A percentile compares a stretch with the other conserved stretches of the same genome.
phyloP scores from a whole-genome alignment of 2,797 vertebrate genomes.

The Myiotriccus ornatus region DNA sequence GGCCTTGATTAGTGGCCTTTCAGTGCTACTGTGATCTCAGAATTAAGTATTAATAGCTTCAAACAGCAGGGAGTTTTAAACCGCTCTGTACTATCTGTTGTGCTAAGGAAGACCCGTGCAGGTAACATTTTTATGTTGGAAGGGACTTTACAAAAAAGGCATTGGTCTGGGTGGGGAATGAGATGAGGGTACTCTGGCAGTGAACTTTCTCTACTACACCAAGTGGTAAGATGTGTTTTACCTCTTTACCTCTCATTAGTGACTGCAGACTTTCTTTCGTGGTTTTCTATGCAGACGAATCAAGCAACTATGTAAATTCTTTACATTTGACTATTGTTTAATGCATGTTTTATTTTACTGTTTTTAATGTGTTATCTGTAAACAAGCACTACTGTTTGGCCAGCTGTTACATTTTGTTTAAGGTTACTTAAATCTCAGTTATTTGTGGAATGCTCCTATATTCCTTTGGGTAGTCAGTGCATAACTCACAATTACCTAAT shows the following conservation, averaged over 20 bases:
- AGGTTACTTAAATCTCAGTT: slow-evolving; percentile 26
- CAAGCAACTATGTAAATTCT: background rate
- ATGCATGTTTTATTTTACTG: background rate
- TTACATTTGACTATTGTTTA: background rate
- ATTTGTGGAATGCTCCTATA: slow-evolving; percentile 46
- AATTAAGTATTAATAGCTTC: background rate
- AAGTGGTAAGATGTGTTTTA: background rate
- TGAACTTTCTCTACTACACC: background rate
- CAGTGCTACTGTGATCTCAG: background rate
- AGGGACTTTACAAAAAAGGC: background rate
- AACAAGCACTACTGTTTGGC: slow-evolving; percentile 11
- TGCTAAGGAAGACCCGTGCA: background rate
- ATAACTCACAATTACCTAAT: slow-evolving; percentile 1
- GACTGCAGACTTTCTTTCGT: background rate
- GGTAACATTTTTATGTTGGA: background rate
- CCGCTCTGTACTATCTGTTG: background rate
- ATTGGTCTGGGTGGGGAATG: background rate
- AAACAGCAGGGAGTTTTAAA: background rate
- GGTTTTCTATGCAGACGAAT: background rate
- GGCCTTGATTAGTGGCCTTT: background rate
- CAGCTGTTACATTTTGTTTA: slow-evolving; percentile 6
- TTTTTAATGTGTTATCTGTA: background rate
- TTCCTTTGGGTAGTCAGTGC: background rate
- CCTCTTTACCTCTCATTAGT: background rate
- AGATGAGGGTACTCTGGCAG: background rate